phyloP scores from a whole-genome alignment of 1,140 invertebrate species.

The Cyrtorhinus lividipennis region DNA sequence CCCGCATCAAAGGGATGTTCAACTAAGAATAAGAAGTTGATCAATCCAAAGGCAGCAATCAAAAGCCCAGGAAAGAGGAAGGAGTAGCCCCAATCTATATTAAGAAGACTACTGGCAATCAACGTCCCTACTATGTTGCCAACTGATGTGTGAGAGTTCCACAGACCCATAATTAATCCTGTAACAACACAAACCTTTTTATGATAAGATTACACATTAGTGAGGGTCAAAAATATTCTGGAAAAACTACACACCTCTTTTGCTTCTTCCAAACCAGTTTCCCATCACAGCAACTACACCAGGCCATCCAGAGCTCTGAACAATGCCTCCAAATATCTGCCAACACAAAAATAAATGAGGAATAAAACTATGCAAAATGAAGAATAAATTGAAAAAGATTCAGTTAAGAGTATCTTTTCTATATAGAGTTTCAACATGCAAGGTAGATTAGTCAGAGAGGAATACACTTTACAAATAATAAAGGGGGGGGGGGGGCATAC shows the following conservation, averaged over 20 bases:
- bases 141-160: conserved; percentile 91
- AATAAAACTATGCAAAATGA: too few species aligned
- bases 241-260: conserved; percentile 46
- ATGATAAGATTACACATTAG: not conserved
- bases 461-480: too few species aligned
- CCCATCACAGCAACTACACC: conserved; percentile 85
- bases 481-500: too few species aligned
- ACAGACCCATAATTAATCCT: conserved; percentile 89
- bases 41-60: conserved; percentile 57
- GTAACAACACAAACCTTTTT: conserved; percentile 14
- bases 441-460: too few species aligned
- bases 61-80: conserved; percentile 85
- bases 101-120: conserved; percentile 73
- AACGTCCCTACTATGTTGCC: conserved; percentile 84
- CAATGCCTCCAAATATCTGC: conserved; percentile 63
- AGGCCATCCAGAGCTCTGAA: conserved; percentile 85
- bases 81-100: conserved; percentile 75
- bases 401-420: too few species aligned
- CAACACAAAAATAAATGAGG: conserved; percentile 17
- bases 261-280: conserved; percentile 90
- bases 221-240: too few species aligned
- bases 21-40: conserved; percentile 76
- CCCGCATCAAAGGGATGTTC: conserved; percentile 61
- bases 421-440: too few species aligned
- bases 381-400: too few species aligned